Evolutionary conservation across 1,140 invertebrate genomes (phyloP).

Genomic region (Meloidogyne hapla): DNA sequence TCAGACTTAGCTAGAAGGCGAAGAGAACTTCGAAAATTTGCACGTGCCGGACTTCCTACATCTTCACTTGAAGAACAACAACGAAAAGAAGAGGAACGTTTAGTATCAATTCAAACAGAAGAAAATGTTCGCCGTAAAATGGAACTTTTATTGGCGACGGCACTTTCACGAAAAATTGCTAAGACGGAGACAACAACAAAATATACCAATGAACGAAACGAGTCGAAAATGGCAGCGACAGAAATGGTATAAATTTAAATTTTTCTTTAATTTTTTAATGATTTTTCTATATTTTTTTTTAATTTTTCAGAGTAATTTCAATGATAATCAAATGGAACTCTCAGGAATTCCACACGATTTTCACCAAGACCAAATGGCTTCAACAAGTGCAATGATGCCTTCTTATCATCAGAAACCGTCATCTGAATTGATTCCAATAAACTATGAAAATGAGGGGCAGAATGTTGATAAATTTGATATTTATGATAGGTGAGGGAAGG

Average conservation of each 20-base stretch:
- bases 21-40: neutral
- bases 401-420: neutral
- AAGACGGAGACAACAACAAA: neutral
- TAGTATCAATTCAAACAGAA: neutral
- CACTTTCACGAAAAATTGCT: neutral
- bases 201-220: neutral
- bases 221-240: neutral
- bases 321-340: neutral
- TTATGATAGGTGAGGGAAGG: neutral
- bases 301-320: neutral
- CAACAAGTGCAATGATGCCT: neutral
- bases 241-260: neutral
- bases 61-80: neutral
- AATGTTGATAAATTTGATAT: neutral
- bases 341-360: slow-evolving; percentile 28
- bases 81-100: neutral
- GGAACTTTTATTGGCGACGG: neutral
- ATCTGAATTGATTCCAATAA: slow-evolving; percentile 15
- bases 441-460: slow-evolving; percentile 12
- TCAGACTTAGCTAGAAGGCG: neutral
- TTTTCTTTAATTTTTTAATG: neutral
- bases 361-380: neutral
- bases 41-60: neutral
- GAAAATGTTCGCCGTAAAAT: neutral
- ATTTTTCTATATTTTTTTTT: neutral